These are phyloP conservation scores for Panonychus citri DNA, from an alignment of 1,140 invertebrate genomes.

Conservation along the genomic window DNA sequence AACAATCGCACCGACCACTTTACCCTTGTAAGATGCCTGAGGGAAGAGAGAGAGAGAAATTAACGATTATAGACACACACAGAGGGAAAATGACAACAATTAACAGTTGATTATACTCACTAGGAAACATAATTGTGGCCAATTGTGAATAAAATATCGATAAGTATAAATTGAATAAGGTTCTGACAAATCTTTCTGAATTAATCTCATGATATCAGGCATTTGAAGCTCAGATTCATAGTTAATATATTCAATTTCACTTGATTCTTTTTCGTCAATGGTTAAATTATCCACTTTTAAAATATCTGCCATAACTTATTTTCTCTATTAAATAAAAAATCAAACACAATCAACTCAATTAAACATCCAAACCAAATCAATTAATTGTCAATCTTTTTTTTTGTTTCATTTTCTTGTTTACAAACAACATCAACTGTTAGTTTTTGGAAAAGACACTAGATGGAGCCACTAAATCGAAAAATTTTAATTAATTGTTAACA, in stretches of 20 bases:
- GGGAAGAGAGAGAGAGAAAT: slow-evolving; percentile 3
- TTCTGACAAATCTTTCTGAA: slow-evolving; percentile 95
- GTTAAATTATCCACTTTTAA: no score
- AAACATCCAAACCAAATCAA: no score
- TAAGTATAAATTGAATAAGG: slow-evolving; percentile 99
- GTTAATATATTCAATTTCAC: slow-evolving; percentile 35
- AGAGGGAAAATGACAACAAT: not conserved
- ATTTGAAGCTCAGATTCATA: slow-evolving; percentile 74
- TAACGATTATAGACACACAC: slow-evolving; percentile 29
- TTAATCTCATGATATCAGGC: slow-evolving; percentile 90
- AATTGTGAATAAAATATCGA: slow-evolving; percentile 99
- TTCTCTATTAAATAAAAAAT: no score
- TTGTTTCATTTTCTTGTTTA: no score
- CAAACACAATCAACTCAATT: no score
- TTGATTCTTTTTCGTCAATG: no score
- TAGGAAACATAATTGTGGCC: slow-evolving; percentile 95
- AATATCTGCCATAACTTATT: no score
- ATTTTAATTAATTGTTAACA: no score
- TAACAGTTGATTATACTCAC: slow-evolving; percentile 29
- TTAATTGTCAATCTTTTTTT: no score
- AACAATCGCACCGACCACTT: slow-evolving; percentile 88
- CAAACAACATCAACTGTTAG: no score
- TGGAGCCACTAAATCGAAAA: no score
- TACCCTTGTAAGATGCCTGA: slow-evolving; percentile 43
- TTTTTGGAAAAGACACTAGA: no score